phyloP scores from a whole-genome alignment of 1,140 invertebrate genomes.

The Philopotamus ludificatus region DNA sequence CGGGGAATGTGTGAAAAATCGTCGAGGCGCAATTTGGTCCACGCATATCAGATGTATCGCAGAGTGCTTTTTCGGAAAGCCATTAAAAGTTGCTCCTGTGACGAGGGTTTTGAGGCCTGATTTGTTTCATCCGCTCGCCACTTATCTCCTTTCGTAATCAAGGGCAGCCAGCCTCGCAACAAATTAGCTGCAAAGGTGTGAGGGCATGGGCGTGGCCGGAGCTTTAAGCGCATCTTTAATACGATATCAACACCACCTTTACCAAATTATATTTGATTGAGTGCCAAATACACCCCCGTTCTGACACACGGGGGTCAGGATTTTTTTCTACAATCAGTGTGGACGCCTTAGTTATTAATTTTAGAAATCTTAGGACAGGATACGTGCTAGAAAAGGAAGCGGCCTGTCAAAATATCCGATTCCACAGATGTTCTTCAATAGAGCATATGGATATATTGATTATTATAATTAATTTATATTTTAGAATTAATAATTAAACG shows the following conservation, averaged over 20 bases:
- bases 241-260: slow-evolving; percentile 30
- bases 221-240: slow-evolving; percentile 20
- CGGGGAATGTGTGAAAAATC: slow-evolving; percentile 6
- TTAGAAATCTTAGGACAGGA: too few relatives aligned
- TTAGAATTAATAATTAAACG: too few relatives aligned
- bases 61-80: slow-evolving; percentile 12
- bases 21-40: background rate
- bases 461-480: too few relatives aligned
- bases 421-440: too few relatives aligned
- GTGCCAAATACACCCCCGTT: slow-evolving; percentile 21
- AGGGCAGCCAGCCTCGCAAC: slow-evolving; percentile 22
- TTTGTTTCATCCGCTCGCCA: slow-evolving; percentile 23
- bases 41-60: background rate
- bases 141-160: slow-evolving; percentile 15
- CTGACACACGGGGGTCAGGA: too few relatives aligned
- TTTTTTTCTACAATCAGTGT: too few relatives aligned
- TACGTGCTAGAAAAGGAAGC: too few relatives aligned
- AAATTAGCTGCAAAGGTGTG: slow-evolving; percentile 28
- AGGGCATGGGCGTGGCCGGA: slow-evolving; percentile 22
- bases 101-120: slow-evolving; percentile 34
- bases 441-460: too few relatives aligned
- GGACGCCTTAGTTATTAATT: too few relatives aligned
- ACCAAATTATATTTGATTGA: slow-evolving; percentile 29
- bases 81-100: slow-evolving; percentile 18
- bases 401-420: too few relatives aligned